phyloP scores from a whole-genome alignment of 2,113 vertebrate species.

The Brachirus orientalis region DNA sequence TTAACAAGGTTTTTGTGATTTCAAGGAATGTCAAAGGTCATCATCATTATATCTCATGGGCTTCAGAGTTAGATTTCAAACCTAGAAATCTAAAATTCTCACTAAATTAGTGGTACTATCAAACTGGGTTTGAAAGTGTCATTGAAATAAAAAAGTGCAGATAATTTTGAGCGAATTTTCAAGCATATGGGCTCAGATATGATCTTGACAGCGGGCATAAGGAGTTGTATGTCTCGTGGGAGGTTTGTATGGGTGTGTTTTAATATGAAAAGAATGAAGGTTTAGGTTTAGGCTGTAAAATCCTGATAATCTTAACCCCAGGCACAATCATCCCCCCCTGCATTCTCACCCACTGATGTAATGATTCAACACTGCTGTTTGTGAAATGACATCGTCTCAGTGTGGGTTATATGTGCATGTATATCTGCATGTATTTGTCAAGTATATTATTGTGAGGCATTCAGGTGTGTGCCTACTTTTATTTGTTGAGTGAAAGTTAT shows the following conservation, averaged over 20 bases:
- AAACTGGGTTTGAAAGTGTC: background rate
- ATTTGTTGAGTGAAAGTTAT: background rate
- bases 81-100: no score
- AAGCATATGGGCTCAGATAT: constrained; percentile 39
- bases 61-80: no score
- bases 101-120: constrained; percentile 2
- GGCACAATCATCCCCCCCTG: constrained; percentile 41
- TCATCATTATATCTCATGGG: no score
- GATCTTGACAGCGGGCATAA: constrained; percentile 40
- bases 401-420: constrained; percentile 12
- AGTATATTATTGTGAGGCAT: background rate
- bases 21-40: no score
- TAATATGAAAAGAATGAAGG: constrained; percentile 21
- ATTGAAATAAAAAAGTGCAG: constrained; percentile 1
- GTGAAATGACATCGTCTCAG: constrained; percentile 1
- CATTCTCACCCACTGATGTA: constrained; percentile 61
- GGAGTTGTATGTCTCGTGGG: background rate
- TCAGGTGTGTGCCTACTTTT: background rate
- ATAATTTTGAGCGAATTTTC: constrained; percentile 27
- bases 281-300: constrained; percentile 46
- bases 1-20: background rate
- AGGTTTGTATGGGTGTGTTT: constrained; percentile 4
- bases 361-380: constrained; percentile 56
- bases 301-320: constrained; percentile 62
- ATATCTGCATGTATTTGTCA: background rate